Percentiles rank a stretch among this genome's conserved stretches.
Evolutionary conservation across 2,797 vertebrate species (phyloP).

Genomic region (Spinus pinus): DNA sequence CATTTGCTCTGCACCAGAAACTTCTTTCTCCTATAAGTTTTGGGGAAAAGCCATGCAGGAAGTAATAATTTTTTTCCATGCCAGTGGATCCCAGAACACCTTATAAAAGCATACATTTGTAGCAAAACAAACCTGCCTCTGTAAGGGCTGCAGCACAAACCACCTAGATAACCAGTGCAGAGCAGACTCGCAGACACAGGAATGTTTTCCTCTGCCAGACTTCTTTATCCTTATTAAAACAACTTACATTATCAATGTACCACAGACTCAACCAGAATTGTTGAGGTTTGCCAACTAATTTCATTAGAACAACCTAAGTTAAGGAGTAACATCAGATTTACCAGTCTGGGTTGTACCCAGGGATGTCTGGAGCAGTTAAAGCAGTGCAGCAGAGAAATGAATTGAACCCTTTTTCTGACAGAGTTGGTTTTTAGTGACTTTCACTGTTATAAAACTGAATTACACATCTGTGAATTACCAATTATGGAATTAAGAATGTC

Average conservation of each 20-base stretch:
- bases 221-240: background rate
- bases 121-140: slow-evolving; percentile 9
- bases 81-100: background rate
- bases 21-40: background rate
- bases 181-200: background rate
- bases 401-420: background rate
- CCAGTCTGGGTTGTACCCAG: background rate
- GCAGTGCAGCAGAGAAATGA: background rate
- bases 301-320: background rate
- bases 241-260: background rate
- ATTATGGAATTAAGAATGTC: background rate
- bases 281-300: background rate
- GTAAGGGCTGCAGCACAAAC: background rate
- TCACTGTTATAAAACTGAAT: background rate
- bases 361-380: background rate
- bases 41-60: background rate
- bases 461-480: background rate
- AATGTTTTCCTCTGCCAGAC: background rate
- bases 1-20: background rate
- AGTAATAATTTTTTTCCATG: background rate
- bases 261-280: background rate
- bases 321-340: background rate
- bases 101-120: background rate
- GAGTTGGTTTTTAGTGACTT: accelerated
- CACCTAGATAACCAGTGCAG: background rate